phyloP scores from a whole-genome alignment of 1,140 invertebrate genomes.

The Amphibalanus amphitrite region DNA sequence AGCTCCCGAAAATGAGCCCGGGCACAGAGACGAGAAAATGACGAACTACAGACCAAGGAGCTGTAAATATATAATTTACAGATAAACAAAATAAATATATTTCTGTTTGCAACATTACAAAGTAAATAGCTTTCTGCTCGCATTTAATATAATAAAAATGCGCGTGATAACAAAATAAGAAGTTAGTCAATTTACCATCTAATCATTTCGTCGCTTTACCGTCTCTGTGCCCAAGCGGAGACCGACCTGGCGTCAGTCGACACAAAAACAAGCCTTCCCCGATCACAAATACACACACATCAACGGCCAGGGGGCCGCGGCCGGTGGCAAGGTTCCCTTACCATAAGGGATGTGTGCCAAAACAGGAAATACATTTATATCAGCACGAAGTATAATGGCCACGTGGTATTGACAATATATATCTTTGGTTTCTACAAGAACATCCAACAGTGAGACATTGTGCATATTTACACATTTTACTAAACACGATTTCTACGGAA shows the following conservation, averaged over 20 bases:
- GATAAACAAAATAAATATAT: too few relatives aligned
- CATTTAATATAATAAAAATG: too few relatives aligned
- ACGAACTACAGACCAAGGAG: too few relatives aligned
- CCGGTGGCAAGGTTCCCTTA: not conserved
- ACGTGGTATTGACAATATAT: slow-evolving; percentile 1
- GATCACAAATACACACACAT: not conserved
- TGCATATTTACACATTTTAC: not conserved
- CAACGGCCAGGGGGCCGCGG: not conserved
- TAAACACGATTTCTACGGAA: not conserved
- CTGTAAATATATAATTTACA: too few relatives aligned
- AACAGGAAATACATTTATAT: slow-evolving; percentile 1
- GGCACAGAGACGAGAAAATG: too few relatives aligned
- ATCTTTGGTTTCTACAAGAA: slow-evolving; percentile 1
- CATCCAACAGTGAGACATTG: not conserved
- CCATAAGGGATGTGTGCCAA: not conserved
- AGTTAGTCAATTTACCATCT: too few relatives aligned
- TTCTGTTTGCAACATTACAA: too few relatives aligned
- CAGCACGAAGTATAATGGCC: not conserved
- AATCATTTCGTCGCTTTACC: too few relatives aligned
- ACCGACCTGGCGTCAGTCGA: too few relatives aligned
- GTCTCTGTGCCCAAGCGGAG: too few relatives aligned
- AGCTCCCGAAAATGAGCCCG: not conserved
- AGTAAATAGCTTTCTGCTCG: too few relatives aligned
- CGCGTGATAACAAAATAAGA: too few relatives aligned
- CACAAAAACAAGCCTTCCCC: not conserved